Base-by-base conservation (phyloP, 2,888 invertebrate species). In the Caenorhabditis becei region DNA sequence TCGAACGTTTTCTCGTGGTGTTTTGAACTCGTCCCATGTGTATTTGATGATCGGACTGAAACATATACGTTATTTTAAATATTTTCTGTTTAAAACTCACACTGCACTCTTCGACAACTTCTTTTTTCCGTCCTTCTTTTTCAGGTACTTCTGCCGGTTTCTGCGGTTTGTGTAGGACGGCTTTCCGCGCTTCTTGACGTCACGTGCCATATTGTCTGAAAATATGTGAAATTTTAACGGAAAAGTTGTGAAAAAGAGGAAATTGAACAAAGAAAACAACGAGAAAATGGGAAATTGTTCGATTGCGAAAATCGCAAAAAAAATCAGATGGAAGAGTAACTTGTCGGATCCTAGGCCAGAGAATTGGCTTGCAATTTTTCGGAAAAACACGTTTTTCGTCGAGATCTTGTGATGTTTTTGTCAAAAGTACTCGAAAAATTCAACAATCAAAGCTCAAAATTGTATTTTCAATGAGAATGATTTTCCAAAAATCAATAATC, bases 21-120 rank as follows among this genome's bases (percentile, higher is more conserved):
- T 84, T 58, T 83, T 80, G 11, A 54, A 59, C 16, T 67, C 69
- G 72, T 87, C 84, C 88, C 88, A 88, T 23, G 80, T 74, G 44
- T 80, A 58, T 41, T 83, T 83, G 53, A 88, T 83, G 3, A 79
- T 54, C 41, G 74, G 59, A 18, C 88, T 88, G 61, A 54, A 82
- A 83, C 56, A 26, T 14, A 28, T 58, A 16, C 24, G 4, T 16
- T 44, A 35, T 59, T 26, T 24, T 56, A 74, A 47, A 59, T 5
- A 14, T 41, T 11, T 14, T 2, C 7, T 2, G 14, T 44, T 14
- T 4, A 24, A 8, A 20, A 53, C 78, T 78, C 16, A 82, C 82
- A 79, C 58, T 28, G 63, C 58, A 70, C 78, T 79, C 58, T 67
- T 82, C 44, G 78, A 82, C 56, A 62, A 26, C 20, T 79, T 78